phyloP scores from a whole-genome alignment of 2,113 vertebrate species.

The Erinaceus europaeus region DNA sequence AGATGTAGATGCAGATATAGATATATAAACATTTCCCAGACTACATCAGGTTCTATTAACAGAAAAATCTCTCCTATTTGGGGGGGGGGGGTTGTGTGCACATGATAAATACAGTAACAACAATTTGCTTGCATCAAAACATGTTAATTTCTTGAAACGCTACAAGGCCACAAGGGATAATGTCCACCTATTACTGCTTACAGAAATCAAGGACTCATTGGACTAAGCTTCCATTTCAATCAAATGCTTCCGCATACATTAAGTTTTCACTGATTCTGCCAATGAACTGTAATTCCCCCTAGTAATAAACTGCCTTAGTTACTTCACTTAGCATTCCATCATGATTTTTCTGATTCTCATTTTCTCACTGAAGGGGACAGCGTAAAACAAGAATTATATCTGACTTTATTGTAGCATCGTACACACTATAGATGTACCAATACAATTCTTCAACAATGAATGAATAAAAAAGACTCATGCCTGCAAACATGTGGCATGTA shows the following conservation, averaged over 20 bases:
- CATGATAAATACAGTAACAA: constrained; percentile 1
- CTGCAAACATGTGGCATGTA: background rate
- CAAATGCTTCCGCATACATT: background rate
- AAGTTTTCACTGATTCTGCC: background rate
- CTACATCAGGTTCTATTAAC: background rate
- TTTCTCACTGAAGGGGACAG: background rate
- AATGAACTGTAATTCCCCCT: background rate
- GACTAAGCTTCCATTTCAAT: too few species aligned
- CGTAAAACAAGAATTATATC: background rate
- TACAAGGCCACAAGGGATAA: background rate
- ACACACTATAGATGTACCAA: background rate
- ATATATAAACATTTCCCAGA: background rate
- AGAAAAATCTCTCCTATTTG: background rate
- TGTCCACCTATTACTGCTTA: background rate
- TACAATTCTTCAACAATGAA: too few species aligned
- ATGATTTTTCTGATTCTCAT: background rate
- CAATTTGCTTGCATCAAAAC: constrained; percentile 7
- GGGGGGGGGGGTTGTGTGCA: background rate
- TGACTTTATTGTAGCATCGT: background rate
- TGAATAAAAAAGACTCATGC: background rate
- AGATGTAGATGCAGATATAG: too few species aligned
- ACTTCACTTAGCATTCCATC: background rate
- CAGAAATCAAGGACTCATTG: constrained; percentile 4
- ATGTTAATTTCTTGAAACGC: constrained; percentile 29
- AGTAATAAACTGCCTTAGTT: too few species aligned